Evolutionary conservation across 2,797 vertebrate genomes (phyloP), one percentile per base, ranked within the genome.

Genomic region (Alca torda): DNA sequence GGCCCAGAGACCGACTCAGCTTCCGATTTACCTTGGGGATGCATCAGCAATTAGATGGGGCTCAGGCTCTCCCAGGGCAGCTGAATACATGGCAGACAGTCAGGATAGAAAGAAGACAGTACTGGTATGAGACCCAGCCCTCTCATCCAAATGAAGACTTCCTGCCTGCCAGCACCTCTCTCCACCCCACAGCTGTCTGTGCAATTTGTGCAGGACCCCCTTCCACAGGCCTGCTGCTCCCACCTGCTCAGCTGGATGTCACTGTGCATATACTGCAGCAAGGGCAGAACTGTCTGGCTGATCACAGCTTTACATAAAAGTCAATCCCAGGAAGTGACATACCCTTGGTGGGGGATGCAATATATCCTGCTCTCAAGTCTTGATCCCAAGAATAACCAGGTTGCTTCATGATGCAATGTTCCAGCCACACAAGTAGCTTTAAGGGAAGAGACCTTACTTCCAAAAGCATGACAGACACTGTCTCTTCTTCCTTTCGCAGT

Each of bases 321-420:
- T n/a, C 64, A 56, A 0, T 13, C 68, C 54, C 69, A 90, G 48
- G 7, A 24, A 57, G 37, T 23, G 56, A 41, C 69, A 75, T 33
- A 9, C 17, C 45, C 54, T 20, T 9, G 17, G 43, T 60, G 48
- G 21, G 21, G 56, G 30, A 51, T 10, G 30, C 7, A 46, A 26
- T 9, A 4, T 5, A 37, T 16, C 63, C 24, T 3, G 0, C 26
- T 46, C 16, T 19, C 45, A 35, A 17, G 9, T 5, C 63, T 4
- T 26, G 24, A 37, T 54, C 67, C 57, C 51, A 18, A 25, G 24
- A 53, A 13, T 39, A 78, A 31, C 48, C 54, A 45, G 57, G 35
- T 41, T 81, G 45, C 77, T 69, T 64, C 65, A 5, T 3, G 13
- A 70, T 41, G 57, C 41, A 31, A 21, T 11, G 15, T 4, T 70